Evolutionary conservation across 2,888 invertebrate genomes (phyloP), one percentile per base, ranked within the genome.

Genomic region (Sarcophaga variegata): DNA sequence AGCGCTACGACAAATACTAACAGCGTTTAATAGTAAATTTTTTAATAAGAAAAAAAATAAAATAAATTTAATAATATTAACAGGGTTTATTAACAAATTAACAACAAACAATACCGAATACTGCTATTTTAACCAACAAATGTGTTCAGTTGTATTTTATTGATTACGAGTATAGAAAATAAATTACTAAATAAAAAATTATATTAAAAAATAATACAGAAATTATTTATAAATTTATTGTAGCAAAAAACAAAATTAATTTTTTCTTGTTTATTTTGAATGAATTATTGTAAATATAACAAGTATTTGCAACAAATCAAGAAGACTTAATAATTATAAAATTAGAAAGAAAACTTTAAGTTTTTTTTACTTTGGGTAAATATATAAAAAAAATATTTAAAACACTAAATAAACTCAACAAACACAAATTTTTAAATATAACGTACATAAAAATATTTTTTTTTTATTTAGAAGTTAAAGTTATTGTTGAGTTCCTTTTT

Each of bases 91-190:
- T 80, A 77, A 81, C 71, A 81, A 63, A 54, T 54, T 45, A 75
- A 69, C 71, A 80, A 74, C 79, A 80, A 74, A 67, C 47, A 63
- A 49, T 10, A 78, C 25, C 71, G 72, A 63, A 64, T 49, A 78
- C 83, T 87, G 81, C 86, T 86, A 77, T 20, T 76, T 72, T 86
- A 80, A 80, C 37, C 20, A 87, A 87, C 71, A 75, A 70, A 87
- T 84, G 87, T 87, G 87, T 87, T 87, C 84, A 83, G 59, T 84
- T 77, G 72, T 81, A 70, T 47, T 77, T 81, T 70, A 45, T 62
- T 70, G 22, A 81, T 60, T 59, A 66, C 70, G 45, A 62, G n/a
- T 83, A 72, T 76, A 59, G 59, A 75, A 11, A 62, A 27, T 17
- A 72, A 78, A 22, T 81, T 47, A 60, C 64, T 75, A 74, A 60